Percentiles rank a stretch among this genome's conserved stretches.
Conservation (phyloP, 2,888 invertebrate genomes). For the Metalampra italica region DNA sequence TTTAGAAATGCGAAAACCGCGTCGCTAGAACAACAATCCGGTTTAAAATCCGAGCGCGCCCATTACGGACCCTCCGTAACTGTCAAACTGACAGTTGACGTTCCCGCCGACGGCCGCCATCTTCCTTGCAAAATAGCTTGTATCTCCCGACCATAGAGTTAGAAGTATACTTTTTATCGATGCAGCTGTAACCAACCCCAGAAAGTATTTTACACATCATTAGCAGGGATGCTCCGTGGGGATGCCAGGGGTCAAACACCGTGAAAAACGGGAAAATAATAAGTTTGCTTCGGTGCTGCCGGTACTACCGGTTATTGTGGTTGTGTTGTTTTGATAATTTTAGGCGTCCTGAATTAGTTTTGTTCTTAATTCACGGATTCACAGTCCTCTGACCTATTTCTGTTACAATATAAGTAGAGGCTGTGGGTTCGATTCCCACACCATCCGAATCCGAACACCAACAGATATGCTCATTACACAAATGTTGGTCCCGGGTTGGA, state of each 20-base stretch:
- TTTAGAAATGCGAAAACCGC: conserved; percentile 15
- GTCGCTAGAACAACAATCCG: conserved; percentile 54
- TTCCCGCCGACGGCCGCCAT: conserved; percentile 29
- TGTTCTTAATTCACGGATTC: background rate
- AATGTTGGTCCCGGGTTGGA: too few species aligned
- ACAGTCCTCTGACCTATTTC: too few species aligned
- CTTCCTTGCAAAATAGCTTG: conserved; percentile 12
- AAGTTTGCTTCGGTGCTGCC: conserved; percentile 22
- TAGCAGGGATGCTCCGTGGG: conserved; percentile 41
- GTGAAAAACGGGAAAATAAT: conserved; percentile 66
- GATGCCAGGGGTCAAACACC: conserved; percentile 49
- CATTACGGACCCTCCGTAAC: conserved; percentile 50
- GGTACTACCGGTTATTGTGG: background rate
- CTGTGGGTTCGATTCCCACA: too few species aligned
- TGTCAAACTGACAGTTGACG: conserved; percentile 68
- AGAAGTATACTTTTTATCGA: conserved; percentile 21
- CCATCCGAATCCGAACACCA: too few species aligned
- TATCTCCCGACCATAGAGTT: conserved; percentile 17
- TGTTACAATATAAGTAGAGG: too few species aligned
- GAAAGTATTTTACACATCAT: conserved; percentile 62
- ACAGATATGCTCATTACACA: too few species aligned
- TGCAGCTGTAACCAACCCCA: conserved; percentile 23
- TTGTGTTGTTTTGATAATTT: conserved; percentile 12
- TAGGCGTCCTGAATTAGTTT: conserved; percentile 6
- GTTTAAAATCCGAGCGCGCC: conserved; percentile 54